Percentiles rank a stretch among this genome's conserved stretches.
These are phyloP conservation scores for Triplophysa dalaica DNA, from an alignment of 2,113 vertebrate genomes.

Conservation along the genomic window DNA sequence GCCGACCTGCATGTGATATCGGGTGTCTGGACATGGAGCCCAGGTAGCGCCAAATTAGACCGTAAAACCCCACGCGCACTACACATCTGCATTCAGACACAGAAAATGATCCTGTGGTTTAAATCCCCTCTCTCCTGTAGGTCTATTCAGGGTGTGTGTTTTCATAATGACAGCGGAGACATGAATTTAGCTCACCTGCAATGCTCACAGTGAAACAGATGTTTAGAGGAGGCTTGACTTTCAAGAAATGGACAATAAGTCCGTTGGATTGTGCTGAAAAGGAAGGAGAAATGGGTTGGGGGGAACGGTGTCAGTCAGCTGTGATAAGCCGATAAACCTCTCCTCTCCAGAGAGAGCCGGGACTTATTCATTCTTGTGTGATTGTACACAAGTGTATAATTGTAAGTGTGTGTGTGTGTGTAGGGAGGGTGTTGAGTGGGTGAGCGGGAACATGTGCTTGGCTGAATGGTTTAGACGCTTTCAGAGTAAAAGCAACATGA, in stretches of 20 bases:
- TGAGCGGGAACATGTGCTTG: slow-evolving; percentile 11
- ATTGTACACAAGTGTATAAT: not conserved
- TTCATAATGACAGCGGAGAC: not conserved
- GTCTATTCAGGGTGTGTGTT: slow-evolving; percentile 19
- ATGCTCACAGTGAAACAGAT: not conserved
- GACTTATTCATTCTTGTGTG: slow-evolving; percentile 24
- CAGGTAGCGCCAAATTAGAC: slow-evolving; percentile 12
- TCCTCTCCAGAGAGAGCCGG: slow-evolving; percentile 10
- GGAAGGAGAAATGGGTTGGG: not conserved
- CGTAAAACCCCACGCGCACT: not conserved
- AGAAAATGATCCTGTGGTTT: not conserved
- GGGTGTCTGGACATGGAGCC: slow-evolving; percentile 30
- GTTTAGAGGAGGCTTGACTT: slow-evolving; percentile 24
- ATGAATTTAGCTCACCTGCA: slow-evolving; percentile 7
- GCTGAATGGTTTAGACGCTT: slow-evolving; percentile 11
- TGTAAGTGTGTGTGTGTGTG: slow-evolving; percentile 20
- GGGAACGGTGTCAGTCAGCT: slow-evolving; percentile 13
- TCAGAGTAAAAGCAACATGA: slow-evolving; percentile 12
- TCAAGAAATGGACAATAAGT: slow-evolving; percentile 14
- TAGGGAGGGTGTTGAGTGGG: slow-evolving; percentile 26
- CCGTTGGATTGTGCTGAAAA: not conserved
- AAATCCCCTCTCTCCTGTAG: slow-evolving; percentile 15
- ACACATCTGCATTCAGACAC: not conserved
- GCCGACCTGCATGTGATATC: slow-evolving; percentile 19
- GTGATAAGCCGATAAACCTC: slow-evolving; percentile 27